Conservation (phyloP, 1,140 invertebrate genomes). For the Pteromalus puparum region DNA sequence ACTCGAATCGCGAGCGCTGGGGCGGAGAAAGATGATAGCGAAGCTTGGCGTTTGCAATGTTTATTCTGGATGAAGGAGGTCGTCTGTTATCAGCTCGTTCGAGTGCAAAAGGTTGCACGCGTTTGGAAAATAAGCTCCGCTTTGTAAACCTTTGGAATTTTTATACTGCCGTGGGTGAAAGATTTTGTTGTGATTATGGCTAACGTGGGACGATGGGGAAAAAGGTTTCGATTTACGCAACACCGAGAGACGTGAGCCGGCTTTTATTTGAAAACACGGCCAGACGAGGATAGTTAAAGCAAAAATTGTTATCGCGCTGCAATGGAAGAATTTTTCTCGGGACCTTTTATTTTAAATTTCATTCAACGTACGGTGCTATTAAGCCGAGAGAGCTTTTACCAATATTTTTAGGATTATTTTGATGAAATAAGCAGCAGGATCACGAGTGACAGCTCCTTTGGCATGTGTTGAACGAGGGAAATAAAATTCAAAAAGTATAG, state of each 20-base stretch:
- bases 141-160: too few species aligned
- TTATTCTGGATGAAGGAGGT: not conserved
- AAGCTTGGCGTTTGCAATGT: not conserved
- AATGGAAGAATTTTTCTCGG: not conserved
- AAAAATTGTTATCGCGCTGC: not conserved
- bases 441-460: not conserved
- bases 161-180: too few species aligned
- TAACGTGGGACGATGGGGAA: too few species aligned
- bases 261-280: too few species aligned
- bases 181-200: too few species aligned
- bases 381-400: not conserved
- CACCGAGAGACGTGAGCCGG: too few species aligned
- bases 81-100: not conserved
- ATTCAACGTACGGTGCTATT: not conserved
- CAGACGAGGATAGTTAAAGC: too few species aligned
- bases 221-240: too few species aligned
- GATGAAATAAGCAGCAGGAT: too few species aligned
- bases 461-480: not conserved
- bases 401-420: too few species aligned
- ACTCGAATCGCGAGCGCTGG: too few species aligned
- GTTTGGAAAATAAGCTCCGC: not conserved
- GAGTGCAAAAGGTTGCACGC: too few species aligned
- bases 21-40: not conserved
- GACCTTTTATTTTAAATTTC: not conserved
- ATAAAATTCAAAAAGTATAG: not conserved